Evolutionary conservation across 2,888 invertebrate genomes (phyloP).

Genomic region (Chironomus riparius): DNA sequence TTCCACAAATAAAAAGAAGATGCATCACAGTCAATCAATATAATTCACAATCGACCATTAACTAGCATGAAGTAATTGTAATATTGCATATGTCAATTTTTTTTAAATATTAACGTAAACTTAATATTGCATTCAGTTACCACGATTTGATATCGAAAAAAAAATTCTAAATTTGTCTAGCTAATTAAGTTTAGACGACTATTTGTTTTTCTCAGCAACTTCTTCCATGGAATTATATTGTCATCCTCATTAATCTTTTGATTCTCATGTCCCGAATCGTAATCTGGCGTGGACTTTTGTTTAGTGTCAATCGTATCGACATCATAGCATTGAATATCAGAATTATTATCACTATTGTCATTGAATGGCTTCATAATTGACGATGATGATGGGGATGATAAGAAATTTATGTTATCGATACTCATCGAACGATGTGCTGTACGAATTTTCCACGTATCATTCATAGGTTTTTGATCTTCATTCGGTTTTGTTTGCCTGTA

Average conservation of each 20-base stretch:
- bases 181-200: constrained; percentile 79
- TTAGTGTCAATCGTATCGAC: not conserved
- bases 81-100: no score
- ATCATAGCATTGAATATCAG: not conserved
- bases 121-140: no score
- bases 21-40: no score
- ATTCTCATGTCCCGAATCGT: constrained; percentile 37
- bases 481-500: constrained; percentile 49
- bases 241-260: constrained; percentile 50
- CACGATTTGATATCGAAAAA: no score
- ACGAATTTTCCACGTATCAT: constrained; percentile 43
- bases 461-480: constrained; percentile 44
- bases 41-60: no score
- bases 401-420: constrained; percentile 52
- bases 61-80: no score
- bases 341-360: constrained; percentile 39
- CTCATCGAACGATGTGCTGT: constrained; percentile 48
- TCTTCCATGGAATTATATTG: constrained; percentile 81
- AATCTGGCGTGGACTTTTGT: constrained; percentile 28
- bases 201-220: constrained; percentile 80
- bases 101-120: no score
- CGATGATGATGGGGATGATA: constrained; percentile 35
- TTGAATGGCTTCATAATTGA: constrained; percentile 30
- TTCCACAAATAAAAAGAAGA: no score
- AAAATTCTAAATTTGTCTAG: constrained; percentile 33